A percentile compares a stretch with the other conserved stretches of the same genome.
phyloP scores from a whole-genome alignment of 2,113 vertebrate species.

The Pterophyllum scalare region DNA sequence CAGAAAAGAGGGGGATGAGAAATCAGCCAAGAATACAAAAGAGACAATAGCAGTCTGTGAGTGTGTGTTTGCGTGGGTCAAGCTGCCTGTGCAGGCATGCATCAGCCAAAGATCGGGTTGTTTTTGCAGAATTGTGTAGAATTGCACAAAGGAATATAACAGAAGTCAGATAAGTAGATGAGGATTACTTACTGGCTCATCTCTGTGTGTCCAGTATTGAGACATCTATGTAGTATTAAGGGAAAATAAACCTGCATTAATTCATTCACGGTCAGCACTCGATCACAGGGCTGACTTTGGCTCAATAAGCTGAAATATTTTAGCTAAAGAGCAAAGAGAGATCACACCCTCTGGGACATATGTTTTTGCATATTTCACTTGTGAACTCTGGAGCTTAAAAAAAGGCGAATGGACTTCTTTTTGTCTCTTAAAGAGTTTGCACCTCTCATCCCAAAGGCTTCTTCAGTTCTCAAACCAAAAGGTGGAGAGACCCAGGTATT shows the following conservation, averaged over 20 bases:
- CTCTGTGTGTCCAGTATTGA: neutral
- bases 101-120: neutral
- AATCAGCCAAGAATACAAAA: slow-evolving; percentile 55
- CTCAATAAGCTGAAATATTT: neutral
- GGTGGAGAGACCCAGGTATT: too few relatives aligned
- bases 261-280: neutral
- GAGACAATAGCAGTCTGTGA: slow-evolving; percentile 10
- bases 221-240: neutral
- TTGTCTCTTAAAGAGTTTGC: too few relatives aligned
- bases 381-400: neutral
- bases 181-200: neutral
- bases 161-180: neutral
- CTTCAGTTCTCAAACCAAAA: too few relatives aligned
- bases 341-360: neutral
- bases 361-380: neutral
- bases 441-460: too few relatives aligned
- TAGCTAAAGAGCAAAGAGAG: too few relatives aligned
- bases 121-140: neutral
- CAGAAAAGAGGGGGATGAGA: slow-evolving; percentile 8
- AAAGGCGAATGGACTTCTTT: too few relatives aligned
- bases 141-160: neutral
- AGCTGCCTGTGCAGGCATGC: neutral
- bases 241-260: neutral
- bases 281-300: neutral
- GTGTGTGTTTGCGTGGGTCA: slow-evolving; percentile 17